Base-by-base conservation (phyloP, 2,888 invertebrate genomes). In the Amitus sp. region DNA sequence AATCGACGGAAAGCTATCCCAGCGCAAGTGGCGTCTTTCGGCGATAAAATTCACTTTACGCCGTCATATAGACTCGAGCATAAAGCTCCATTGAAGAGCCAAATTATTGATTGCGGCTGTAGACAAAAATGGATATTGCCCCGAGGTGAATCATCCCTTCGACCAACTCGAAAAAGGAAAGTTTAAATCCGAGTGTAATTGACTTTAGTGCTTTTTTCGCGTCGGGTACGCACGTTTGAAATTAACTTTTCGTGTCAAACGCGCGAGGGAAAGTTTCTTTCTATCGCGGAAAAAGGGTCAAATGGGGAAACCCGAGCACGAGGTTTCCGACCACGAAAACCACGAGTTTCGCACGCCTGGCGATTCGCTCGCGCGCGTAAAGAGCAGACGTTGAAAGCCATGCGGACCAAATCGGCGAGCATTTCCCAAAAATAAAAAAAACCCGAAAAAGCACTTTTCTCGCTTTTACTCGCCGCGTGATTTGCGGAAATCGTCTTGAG, bases 1-100 rank as follows among this genome's bases (percentile, higher is more conserved):
- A 77, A 78, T 78, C 73, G 78, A 73, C 72, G 66, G 65, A 63
- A 66, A 71, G 72, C 71, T 67, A 71, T 74, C 71, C 66, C n/a
- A n/a, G n/a, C n/a, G 65, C 65, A 62, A 53, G 65, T 63, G 66
- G 67, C 63, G 66, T 66, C 67, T 68, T 60, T 62, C 54, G 65
- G 66, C 62, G 66, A 72, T 74, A 72, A 75, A 73, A 68, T 70
- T 63, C 59, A 67, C 58, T 70, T 69, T 70, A 70, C 66, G 67
- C 62, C 56, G 59, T 66, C 62, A 51, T 59, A 63, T 56, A 66
- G 63, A 61, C 63, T 53, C 50, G 51, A 63, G 47, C 61, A 63
- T 66, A 66, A 66, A 68, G 64, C 67, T 19, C 39, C 62, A 59
- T 59, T 61, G 66, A 63, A 65, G 65, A 50, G 43, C 66, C 62